Evolutionary conservation across 2,888 invertebrate species (phyloP), one percentile per base, ranked within the genome.

Genomic region (Leptinotarsa tumamoca): DNA sequence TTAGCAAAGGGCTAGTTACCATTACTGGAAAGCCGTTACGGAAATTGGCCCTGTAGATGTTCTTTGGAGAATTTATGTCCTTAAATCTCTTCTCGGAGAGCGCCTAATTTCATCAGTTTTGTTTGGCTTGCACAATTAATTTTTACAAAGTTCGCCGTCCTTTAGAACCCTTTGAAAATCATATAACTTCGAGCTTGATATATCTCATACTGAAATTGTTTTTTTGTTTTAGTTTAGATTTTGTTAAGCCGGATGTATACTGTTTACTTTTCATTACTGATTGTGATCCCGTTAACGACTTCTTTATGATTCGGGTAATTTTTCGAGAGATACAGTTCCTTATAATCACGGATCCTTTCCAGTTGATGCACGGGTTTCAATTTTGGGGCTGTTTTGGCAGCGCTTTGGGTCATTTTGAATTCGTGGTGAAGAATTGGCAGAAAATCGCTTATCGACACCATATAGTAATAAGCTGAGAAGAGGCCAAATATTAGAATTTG

Each of bases 61-160:
- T 63, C 33, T n/a, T 18, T 33, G 21, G 17, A 33, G 17, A 63
- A 63, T 63, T 27, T 33, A 63, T 63, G 63, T 63, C n/a, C 10
- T 7, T 63, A 33, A 63, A 33, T 63, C 27, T 33, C 63, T 43
- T 4, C 58, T 23, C 23, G 14, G 23, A 23, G 14, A 58, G 18
- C 18, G 4, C 21, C 58, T 21, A 23, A 58, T 58, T 58, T 18
- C 58, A 58, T 58, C 23, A 58, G 58, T 58, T 58, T 58, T 58
- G 58, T 58, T 33, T 58, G 23, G 58, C 15, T 58, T 58, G 14
- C 23, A 14, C 23, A 23, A 58, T 58, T 58, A 23, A 58, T 58
- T 58, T 15, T 58, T 13, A 23, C 23, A 15, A 14, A 58, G 23
- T 13, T 10, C 15, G 18, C 23, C 58, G 14, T 58, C 23, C 23